Base-by-base conservation (phyloP, 2,797 vertebrate genomes). In the Gallinago nigripennis region DNA sequence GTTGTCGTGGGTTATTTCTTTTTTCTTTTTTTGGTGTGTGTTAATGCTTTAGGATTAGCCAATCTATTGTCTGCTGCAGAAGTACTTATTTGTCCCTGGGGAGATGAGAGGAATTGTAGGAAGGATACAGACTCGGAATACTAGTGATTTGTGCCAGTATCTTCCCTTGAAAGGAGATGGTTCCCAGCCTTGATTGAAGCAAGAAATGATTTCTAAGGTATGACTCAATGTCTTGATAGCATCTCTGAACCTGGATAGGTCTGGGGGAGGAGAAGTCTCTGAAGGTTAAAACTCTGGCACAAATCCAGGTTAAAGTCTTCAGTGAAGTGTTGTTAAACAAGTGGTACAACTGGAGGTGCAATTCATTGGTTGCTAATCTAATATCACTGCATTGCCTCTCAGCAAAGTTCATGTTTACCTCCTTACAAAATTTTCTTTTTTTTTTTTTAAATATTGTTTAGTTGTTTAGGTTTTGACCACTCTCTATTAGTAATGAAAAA, bases 51-150 rank as follows among this genome's bases (percentile, higher is more conserved):
- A 88, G 45, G 50, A 86, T 88, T 81, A 78, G 56, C 65, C 28
- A 48, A 0, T 78, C 58, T 69, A 3, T 65, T 86, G 54, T 78
- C 33, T 95, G 57, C 70, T 92, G 72, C 61, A 81, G 69, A 88
- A 86, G 65, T 84, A 71, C 15, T 84, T 90, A 43, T 73, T 85
- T 78, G 45, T 90, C 83, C 64, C 73, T 78, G 69, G 65, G 60
- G 50, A 95, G 28, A 53, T 45, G 37, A 86, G 53, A 86, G 35
- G 46, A 58, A 30, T 86, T 91, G 91, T 75, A 71, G 65, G 60
- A 80, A 82, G 27, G 1, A 1, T 58, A 43, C 53, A 57, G n/a
- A 14, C 27, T 66, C 56, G 35, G 76, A 86, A 63, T 48, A 16
- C 24, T 33, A 58, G 45, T 88, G 76, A 88, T 94, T 72, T 91